Evolutionary conservation across 2,888 invertebrate genomes (phyloP).

Genomic region (Stenolophus ochropezus): DNA sequence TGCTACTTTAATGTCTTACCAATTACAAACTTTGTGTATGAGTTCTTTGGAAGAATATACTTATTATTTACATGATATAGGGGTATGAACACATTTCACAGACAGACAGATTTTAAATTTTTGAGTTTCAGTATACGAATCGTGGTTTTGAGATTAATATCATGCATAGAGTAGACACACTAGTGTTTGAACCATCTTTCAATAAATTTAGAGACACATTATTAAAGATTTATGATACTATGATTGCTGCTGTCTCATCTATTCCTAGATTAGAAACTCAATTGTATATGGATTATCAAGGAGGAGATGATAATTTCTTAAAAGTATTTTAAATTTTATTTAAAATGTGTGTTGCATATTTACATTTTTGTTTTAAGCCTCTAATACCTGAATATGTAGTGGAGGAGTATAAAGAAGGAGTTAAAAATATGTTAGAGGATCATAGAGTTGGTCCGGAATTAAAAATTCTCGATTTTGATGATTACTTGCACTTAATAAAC

Average conservation of each 20-base stretch:
- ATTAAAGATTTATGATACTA: slow-evolving; percentile 82
- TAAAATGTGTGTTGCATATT: not conserved
- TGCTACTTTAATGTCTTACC: slow-evolving; percentile 90
- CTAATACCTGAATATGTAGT: slow-evolving; percentile 83
- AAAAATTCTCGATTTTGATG: slow-evolving; percentile 86
- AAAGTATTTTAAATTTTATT: slow-evolving; percentile 66
- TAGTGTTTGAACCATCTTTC: slow-evolving; percentile 85
- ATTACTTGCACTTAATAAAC: slow-evolving; percentile 84
- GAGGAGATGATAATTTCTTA: slow-evolving; percentile 66
- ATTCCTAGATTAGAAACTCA: slow-evolving; percentile 88
- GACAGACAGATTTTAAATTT: slow-evolving; percentile 30
- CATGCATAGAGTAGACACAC: slow-evolving; percentile 76
- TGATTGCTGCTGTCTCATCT: slow-evolving; percentile 82
- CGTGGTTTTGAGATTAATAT: slow-evolving; percentile 82
- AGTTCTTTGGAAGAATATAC: slow-evolving; percentile 87
- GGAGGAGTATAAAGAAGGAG: slow-evolving; percentile 77
- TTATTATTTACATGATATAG: slow-evolving; percentile 84
- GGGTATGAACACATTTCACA: slow-evolving; percentile 74
- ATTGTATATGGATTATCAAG: slow-evolving; percentile 80
- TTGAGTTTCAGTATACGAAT: slow-evolving; percentile 77
- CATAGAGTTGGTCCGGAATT: slow-evolving; percentile 85
- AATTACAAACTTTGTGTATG: slow-evolving; percentile 87
- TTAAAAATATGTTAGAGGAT: slow-evolving; percentile 80
- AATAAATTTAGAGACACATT: slow-evolving; percentile 84
- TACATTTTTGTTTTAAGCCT: slow-evolving; percentile 83